These are phyloP conservation scores for Drosophila pectinifera DNA, from an alignment of 1,140 invertebrate species.

Conservation along the genomic window DNA sequence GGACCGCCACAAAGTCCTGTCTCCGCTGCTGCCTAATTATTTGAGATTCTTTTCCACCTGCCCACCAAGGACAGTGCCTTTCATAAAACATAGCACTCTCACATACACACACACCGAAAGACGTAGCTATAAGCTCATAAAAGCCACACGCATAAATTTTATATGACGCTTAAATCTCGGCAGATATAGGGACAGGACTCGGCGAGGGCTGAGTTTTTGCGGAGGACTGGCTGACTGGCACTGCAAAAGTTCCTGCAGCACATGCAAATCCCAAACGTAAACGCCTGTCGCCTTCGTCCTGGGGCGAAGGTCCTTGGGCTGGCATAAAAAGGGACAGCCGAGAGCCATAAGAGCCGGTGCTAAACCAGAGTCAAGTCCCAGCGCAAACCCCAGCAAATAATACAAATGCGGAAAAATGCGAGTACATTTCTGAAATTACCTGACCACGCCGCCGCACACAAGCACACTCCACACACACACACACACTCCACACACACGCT, in stretches of 20 bases:
- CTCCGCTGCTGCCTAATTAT: constrained; percentile 40
- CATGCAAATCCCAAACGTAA: constrained; percentile 82
- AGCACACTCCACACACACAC: neutral
- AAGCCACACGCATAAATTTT: constrained; percentile 79
- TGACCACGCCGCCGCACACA: constrained; percentile 40
- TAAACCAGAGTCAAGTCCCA: constrained; percentile 70
- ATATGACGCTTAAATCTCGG: constrained; percentile 78
- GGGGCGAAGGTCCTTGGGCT: constrained; percentile 43
- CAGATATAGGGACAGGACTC: constrained; percentile 60
- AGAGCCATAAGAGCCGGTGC: constrained; percentile 55
- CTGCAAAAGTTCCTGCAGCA: constrained; percentile 62
- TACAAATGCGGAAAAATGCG: constrained; percentile 20
- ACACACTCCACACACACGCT: neutral
- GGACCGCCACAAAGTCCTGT: constrained; percentile 8
- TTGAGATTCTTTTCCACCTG: constrained; percentile 25
- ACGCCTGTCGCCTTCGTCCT: constrained; percentile 59
- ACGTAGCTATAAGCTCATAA: constrained; percentile 43
- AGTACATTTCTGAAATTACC: constrained; percentile 77
- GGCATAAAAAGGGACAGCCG: constrained; percentile 70
- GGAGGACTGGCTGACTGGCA: neutral
- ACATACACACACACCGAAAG: constrained; percentile 10
- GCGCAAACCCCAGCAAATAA: constrained; percentile 32
- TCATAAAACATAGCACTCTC: constrained; percentile 45
- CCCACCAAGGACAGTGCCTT: constrained; percentile 30
- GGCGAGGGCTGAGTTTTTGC: neutral